Base-by-base conservation (phyloP, 2,888 invertebrate species). In the Amblyteles armatorius region DNA sequence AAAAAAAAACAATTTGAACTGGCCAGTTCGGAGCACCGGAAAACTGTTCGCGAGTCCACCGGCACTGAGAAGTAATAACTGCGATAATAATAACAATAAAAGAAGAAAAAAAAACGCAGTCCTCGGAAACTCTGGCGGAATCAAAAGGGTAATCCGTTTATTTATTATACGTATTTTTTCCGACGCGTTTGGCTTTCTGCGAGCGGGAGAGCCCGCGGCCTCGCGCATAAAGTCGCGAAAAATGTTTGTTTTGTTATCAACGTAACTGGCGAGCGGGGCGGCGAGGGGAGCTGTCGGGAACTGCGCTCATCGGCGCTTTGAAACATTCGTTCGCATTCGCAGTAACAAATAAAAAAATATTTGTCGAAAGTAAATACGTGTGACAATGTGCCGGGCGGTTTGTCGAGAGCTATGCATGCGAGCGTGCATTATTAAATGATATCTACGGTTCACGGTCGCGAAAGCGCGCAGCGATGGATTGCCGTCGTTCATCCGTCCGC, bases 81-180 rank as follows among this genome's bases (percentile, higher is more conserved):
- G 60, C 50, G 40, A 71, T 69, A 26, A 52, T 40, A 69, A 60
- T 48, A 74, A 81, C 60, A 60, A 55, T 44, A 13, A 22, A 55
- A 57, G 22, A 55, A 50, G 4, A 5, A 52, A 52, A 19, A 52
- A 52, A n/a, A 52, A 26, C 48, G 44, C 40, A 60, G 11, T 52
- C 6, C 29, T 71, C 65, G 33, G 67, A 44, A 74, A 48, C 26
- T 26, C 33, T 19, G 13, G 19, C 22, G 48, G 19, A 79, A 60
- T 26, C 60, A 73, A 83, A 79, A 69, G 74, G 60, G 57, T 74
- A 79, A 79, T 83, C 79, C 74, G 19, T 7, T 79, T 79, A 74
- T 83, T 79, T 74, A 79, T 83, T 79, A n/a, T 40, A 50, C 44
- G 69, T 60, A 74, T 79, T 79, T 63, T 69, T 60, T 69, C 69